These are phyloP conservation scores for Istiophorus platypterus DNA, from an alignment of 2,113 vertebrate genomes.

Conservation along the genomic window DNA sequence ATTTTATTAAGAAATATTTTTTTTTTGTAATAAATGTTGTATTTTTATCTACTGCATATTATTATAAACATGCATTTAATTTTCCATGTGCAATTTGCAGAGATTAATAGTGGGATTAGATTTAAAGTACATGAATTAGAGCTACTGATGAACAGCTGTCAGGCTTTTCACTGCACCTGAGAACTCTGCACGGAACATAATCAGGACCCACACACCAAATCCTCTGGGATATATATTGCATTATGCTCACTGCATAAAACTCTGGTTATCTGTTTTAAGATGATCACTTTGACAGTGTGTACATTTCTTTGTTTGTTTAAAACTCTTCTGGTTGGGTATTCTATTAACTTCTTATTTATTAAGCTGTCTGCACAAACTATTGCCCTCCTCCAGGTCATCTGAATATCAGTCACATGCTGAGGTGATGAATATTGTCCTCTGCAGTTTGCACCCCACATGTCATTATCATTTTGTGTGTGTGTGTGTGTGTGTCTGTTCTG, in stretches of 20 bases:
- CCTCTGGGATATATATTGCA: conserved; percentile 35
- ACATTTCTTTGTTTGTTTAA: conserved; percentile 23
- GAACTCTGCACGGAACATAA: conserved; percentile 1
- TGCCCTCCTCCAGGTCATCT: conserved; percentile 49
- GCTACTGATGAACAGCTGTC: conserved; percentile 64
- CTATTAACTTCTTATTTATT: conserved; percentile 60
- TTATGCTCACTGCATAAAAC: conserved; percentile 37
- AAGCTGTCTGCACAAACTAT: conserved; percentile 46
- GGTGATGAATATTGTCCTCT: conserved; percentile 63
- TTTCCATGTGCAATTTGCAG: conserved; percentile 24
- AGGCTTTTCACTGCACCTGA: conserved; percentile 51
- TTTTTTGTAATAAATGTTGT: background rate
- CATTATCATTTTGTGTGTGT: conserved; percentile 46
- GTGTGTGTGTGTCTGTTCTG: conserved; percentile 36
- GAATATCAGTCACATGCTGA: conserved; percentile 52
- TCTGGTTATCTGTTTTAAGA: conserved; percentile 38
- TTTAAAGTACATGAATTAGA: conserved; percentile 60
- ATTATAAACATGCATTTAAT: background rate
- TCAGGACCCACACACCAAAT: conserved; percentile 8
- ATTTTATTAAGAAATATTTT: conserved; percentile 4
- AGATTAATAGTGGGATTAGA: conserved; percentile 54
- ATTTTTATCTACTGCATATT: background rate
- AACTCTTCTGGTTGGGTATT: conserved; percentile 11
- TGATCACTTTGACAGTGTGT: conserved; percentile 33
- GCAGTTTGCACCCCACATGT: conserved; percentile 47